These are phyloP conservation scores for Atta cephalotes DNA, from an alignment of 1,140 invertebrate species.

Conservation along the genomic window DNA sequence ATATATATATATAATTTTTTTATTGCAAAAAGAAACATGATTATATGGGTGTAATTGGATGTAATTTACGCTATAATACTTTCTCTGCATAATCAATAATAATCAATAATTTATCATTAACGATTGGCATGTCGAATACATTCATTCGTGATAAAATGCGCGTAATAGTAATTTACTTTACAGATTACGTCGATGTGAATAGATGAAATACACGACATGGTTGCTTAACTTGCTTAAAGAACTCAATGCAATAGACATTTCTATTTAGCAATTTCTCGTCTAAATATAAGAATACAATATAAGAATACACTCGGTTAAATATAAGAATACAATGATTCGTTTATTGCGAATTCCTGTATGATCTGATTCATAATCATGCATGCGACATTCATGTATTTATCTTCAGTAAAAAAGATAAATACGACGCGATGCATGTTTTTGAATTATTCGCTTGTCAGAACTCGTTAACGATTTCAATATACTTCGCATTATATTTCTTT, in stretches of 20 bases:
- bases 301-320: neutral
- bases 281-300: neutral
- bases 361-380: neutral
- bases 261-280: neutral
- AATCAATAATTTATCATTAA: neutral
- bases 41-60: too few species aligned
- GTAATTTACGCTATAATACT: neutral
- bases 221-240: neutral
- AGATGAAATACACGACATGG: neutral
- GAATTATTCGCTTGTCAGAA: neutral
- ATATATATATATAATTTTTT: too few species aligned
- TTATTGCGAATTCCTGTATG: neutral
- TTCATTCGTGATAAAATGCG: neutral
- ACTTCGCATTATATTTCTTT: too few species aligned
- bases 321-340: neutral
- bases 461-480: constrained; percentile 17
- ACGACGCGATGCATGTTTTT: neutral
- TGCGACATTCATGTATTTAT: constrained; percentile 16
- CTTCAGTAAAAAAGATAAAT: neutral
- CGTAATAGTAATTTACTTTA: neutral
- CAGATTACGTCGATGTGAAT: neutral
- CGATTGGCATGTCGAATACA: neutral
- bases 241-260: neutral
- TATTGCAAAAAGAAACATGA: too few species aligned
- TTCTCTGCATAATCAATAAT: neutral